phyloP scores from a whole-genome alignment of 2,113 vertebrate genomes.

The Grus americana region DNA sequence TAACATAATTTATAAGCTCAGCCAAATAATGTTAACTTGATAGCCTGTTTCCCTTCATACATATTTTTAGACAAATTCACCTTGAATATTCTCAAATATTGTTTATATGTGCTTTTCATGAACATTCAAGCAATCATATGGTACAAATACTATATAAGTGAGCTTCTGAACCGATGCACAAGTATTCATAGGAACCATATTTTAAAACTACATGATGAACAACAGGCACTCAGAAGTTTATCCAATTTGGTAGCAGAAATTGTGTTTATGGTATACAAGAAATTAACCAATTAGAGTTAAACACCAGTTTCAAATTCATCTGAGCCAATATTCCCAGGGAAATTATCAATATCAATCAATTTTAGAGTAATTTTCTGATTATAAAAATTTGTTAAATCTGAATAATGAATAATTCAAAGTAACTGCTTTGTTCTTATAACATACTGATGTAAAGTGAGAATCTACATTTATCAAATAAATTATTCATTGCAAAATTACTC shows the following conservation, averaged over 20 bases:
- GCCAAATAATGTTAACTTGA: not conserved
- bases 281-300: not conserved
- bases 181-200: not conserved
- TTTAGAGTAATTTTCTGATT: not conserved
- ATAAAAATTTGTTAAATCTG: slow-evolving; percentile 1
- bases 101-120: not conserved
- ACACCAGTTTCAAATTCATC: not conserved
- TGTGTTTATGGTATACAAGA: not conserved
- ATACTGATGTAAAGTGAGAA: not conserved
- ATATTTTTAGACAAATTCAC: not conserved
- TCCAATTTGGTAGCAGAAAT: not conserved
- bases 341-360: not conserved
- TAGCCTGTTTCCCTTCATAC: not conserved
- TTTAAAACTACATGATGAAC: not conserved
- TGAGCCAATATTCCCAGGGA: not conserved
- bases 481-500: slow-evolving; percentile 37
- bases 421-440: not conserved
- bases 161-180: not conserved
- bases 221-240: not conserved
- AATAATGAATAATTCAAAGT: slow-evolving; percentile 25
- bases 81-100: not conserved
- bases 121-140: not conserved
- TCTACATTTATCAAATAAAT: slow-evolving; percentile 44
- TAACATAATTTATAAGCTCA: not conserved
- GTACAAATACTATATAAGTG: not conserved